Evolutionary conservation across 2,797 vertebrate species (phyloP), one percentile per base, ranked within the genome.

Genomic region (Bryconaethiops microstoma): DNA sequence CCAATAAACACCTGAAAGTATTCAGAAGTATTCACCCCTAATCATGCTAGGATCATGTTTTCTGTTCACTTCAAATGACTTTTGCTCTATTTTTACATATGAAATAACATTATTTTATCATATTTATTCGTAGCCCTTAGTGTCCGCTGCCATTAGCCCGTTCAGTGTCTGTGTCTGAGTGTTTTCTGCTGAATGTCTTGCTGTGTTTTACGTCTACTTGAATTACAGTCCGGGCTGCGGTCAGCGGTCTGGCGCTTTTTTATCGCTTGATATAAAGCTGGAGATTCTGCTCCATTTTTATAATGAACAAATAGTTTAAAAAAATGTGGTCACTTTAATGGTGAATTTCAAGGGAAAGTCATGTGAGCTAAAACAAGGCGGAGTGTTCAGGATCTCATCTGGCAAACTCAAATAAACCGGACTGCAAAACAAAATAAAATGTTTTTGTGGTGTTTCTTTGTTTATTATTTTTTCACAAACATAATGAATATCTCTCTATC

Each of bases 61-160:
- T 42, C 54, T 59, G 7, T 59, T 21, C 8, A 59, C 8, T 62
- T 69, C 67, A 69, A 8, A 7, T 13, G 6, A 9, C 42, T 12
- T 48, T 68, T 48, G 8, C 54, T n/a, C 68, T 73, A 23, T 68
- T 39, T 64, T 35, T 64, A 79, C 67, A 76, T 52, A 88, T 85
- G 84, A 7, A 68, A 68, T 68, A 19, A 68, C 7, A 2, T 68
- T 62, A 23, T 12, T 60, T 60, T 35, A 83, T 78, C 60, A 82
- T 88, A 48, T 83, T 78, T 79, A 82, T 82, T 83, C 92, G 87
- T 88, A 85, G 86, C 67, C 82, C 65, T 74, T 57, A 29, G 54
- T 23, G 57, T 79, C 39, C 39, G 16, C 76, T 77, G 70, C 67
- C 12, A 52, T 42, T 21, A 54, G 2, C 0, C 72, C 76, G 73